Percentiles rank a stretch among this genome's conserved stretches.
Conservation (phyloP, 2,797 vertebrate genomes). For the Ctenosaura bakeri region DNA sequence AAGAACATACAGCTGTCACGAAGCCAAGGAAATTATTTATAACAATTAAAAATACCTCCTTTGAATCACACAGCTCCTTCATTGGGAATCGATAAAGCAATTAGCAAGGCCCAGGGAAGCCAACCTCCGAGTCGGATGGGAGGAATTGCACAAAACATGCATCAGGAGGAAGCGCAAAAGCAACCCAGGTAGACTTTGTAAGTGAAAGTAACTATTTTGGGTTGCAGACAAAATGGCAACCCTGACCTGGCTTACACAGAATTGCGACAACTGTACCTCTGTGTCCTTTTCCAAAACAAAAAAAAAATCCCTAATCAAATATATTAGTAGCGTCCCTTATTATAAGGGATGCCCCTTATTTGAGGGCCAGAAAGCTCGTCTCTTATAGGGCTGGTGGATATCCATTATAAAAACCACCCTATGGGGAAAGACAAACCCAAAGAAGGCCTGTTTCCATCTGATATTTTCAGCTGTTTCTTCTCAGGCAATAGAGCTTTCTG, state of each 20-base stretch:
- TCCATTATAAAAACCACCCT: too few species aligned
- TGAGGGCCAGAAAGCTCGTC: too few species aligned
- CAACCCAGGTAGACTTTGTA: not conserved
- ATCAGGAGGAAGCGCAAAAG: not conserved
- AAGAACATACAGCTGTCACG: not conserved
- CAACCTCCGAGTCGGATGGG: not conserved
- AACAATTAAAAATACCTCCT: conserved; percentile 30
- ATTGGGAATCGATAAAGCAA: conserved; percentile 41
- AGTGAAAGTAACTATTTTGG: not conserved
- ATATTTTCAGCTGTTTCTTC: too few species aligned
- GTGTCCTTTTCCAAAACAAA: too few species aligned
- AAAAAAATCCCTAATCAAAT: not conserved
- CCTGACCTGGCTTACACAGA: not conserved
- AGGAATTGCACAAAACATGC: not conserved
- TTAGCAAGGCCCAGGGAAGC: not conserved
- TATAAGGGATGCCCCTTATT: too few species aligned
- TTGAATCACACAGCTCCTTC: not conserved
- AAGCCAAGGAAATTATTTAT: conserved; percentile 33
- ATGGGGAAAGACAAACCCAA: too few species aligned
- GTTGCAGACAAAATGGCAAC: too few species aligned
- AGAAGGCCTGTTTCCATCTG: too few species aligned
- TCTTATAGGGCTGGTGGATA: too few species aligned
- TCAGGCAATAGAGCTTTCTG: too few species aligned
- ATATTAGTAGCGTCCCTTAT: not conserved
- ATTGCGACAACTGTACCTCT: not conserved